A percentile compares a stretch with the other conserved stretches of the same genome.
These are phyloP conservation scores for Eufriesea mexicana DNA, from an alignment of 1,140 invertebrate genomes.

Conservation along the genomic window DNA sequence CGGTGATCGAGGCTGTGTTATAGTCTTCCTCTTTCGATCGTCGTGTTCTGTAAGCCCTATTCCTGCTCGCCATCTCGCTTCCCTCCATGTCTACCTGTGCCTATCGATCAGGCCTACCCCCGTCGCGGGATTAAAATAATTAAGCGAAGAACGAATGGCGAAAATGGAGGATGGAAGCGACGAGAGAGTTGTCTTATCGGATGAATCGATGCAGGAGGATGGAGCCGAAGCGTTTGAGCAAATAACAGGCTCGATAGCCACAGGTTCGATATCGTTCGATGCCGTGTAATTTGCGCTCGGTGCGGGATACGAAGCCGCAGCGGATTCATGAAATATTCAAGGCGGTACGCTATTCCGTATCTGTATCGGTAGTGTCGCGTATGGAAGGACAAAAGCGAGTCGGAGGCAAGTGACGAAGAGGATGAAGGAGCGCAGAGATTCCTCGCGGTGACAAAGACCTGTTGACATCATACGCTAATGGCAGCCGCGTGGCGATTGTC, in stretches of 20 bases:
- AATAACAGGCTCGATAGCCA: neutral
- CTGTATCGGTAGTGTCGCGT: neutral
- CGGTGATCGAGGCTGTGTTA: no score
- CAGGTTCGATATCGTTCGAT: neutral
- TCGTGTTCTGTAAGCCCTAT: no score
- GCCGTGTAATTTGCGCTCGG: neutral
- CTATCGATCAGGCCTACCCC: neutral
- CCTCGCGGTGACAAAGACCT: conserved; percentile 25
- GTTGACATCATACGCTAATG: conserved; percentile 46
- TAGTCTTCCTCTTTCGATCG: no score
- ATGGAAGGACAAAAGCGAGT: neutral
- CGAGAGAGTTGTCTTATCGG: neutral
- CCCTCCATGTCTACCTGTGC: no score
- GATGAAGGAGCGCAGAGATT: neutral
- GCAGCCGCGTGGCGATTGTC: conserved; percentile 17
- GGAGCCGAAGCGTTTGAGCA: neutral
- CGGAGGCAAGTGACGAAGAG: neutral
- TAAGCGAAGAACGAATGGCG: neutral
- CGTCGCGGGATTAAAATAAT: neutral
- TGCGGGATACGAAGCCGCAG: neutral
- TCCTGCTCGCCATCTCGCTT: no score
- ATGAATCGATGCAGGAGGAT: neutral
- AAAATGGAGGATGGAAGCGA: no score
- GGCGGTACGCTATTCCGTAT: neutral
- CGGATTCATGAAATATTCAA: conserved; percentile 18